Evolutionary conservation across 2,888 invertebrate genomes (phyloP).

Genomic region (Drosophila kokeensis): DNA sequence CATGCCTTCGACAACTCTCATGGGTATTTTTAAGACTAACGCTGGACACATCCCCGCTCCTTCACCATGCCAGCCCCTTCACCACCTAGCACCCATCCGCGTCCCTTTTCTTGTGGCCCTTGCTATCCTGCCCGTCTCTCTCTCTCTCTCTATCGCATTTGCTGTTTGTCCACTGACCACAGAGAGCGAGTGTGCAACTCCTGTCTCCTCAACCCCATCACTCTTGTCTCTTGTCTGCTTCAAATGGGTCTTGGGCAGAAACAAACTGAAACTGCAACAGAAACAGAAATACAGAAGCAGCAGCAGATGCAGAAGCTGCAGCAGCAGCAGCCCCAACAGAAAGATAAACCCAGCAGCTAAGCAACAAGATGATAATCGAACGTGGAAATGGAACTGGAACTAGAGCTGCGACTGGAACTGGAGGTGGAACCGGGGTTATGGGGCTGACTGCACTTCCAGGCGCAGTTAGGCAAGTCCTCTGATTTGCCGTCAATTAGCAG

Average conservation of each 20-base stretch:
- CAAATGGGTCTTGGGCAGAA: slow-evolving; percentile 69
- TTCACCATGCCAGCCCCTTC: background rate
- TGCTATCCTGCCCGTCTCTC: background rate
- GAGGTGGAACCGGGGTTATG: background rate
- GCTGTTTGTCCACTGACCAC: slow-evolving; percentile 58
- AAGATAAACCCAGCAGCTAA: slow-evolving; percentile 56
- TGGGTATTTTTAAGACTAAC: slow-evolving; percentile 78
- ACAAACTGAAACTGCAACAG: slow-evolving; percentile 27
- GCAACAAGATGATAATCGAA: slow-evolving; percentile 65
- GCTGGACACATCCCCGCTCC: slow-evolving; percentile 32
- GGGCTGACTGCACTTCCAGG: background rate
- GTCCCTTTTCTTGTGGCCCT: slow-evolving; percentile 12
- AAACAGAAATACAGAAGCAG: slow-evolving; percentile 14
- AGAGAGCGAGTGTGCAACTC: slow-evolving; percentile 19
- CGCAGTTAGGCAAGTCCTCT: slow-evolving; percentile 36
- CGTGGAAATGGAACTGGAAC: slow-evolving; percentile 20
- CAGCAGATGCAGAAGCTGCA: slow-evolving; percentile 3
- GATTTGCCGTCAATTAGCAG: slow-evolving; percentile 78
- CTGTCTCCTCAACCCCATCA: background rate
- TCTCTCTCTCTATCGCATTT: background rate
- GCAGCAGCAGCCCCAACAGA: slow-evolving; percentile 19
- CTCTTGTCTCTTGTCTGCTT: slow-evolving; percentile 34
- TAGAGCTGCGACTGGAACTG: background rate
- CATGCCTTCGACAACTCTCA: slow-evolving; percentile 78
- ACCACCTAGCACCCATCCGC: background rate